Evolutionary conservation across 2,113 vertebrate genomes (phyloP).

Genomic region (Phaethon lepturus): DNA sequence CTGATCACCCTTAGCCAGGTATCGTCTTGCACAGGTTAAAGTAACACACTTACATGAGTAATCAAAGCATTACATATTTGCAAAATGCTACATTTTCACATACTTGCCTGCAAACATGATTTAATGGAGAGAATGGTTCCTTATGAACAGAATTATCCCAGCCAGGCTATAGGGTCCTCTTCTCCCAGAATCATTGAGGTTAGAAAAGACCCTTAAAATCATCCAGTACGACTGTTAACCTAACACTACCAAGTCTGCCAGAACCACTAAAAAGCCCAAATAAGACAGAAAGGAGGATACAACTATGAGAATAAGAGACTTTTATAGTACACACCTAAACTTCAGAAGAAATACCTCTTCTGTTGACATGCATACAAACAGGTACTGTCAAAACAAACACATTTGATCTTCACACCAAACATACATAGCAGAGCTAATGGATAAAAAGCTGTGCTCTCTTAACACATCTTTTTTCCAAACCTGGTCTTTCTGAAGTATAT

Average conservation of each 20-base stretch:
- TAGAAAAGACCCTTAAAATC: background rate
- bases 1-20: background rate
- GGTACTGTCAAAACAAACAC: background rate
- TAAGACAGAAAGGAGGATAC: background rate
- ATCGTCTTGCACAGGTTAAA: background rate
- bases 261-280: background rate
- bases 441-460: background rate
- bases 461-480: background rate
- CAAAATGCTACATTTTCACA: background rate
- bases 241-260: background rate
- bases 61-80: background rate
- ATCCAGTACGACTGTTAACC: background rate
- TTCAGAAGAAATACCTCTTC: background rate
- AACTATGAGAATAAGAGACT: background rate
- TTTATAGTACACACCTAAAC: background rate
- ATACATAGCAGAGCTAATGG: fast-evolving
- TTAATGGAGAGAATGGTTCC: background rate
- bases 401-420: background rate
- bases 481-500: background rate
- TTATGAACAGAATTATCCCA: background rate
- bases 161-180: background rate
- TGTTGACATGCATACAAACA: background rate
- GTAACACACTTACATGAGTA: background rate
- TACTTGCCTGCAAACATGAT: fast-evolving
- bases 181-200: background rate